Evolutionary conservation across 2,888 invertebrate genomes (phyloP).

Genomic region (Thyatira batis): DNA sequence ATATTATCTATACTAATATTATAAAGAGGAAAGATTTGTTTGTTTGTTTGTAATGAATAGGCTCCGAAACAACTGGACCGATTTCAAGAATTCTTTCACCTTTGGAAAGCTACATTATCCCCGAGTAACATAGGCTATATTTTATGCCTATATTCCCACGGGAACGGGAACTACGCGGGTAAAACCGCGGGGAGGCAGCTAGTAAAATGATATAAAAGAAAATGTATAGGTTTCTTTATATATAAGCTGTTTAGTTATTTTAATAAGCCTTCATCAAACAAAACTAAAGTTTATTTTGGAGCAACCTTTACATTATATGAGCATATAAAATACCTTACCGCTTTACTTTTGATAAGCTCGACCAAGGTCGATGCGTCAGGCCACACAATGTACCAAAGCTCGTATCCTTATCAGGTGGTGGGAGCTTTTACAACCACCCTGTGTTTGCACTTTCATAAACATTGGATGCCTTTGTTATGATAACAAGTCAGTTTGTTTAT

Average conservation of each 20-base stretch:
- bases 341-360: conserved; percentile 17
- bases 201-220: too few relatives aligned
- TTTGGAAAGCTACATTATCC: too few relatives aligned
- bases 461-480: conserved; percentile 40
- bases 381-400: conserved; percentile 7
- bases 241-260: neutral
- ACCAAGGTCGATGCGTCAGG: conserved; percentile 19
- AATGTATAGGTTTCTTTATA: neutral
- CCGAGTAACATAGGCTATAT: too few relatives aligned
- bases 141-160: too few relatives aligned
- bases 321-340: neutral
- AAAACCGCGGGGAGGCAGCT: too few relatives aligned
- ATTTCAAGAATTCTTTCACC: too few relatives aligned
- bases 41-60: too few relatives aligned
- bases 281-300: neutral
- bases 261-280: neutral
- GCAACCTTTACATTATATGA: neutral
- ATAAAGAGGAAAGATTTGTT: too few relatives aligned
- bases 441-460: conserved; percentile 60
- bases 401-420: conserved; percentile 40
- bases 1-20: too few relatives aligned
- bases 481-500: conserved; percentile 35
- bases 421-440: conserved; percentile 44
- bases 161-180: too few relatives aligned
- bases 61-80: too few relatives aligned